Conservation (phyloP, 2,888 invertebrate species). For the Rotaria macrura region DNA sequence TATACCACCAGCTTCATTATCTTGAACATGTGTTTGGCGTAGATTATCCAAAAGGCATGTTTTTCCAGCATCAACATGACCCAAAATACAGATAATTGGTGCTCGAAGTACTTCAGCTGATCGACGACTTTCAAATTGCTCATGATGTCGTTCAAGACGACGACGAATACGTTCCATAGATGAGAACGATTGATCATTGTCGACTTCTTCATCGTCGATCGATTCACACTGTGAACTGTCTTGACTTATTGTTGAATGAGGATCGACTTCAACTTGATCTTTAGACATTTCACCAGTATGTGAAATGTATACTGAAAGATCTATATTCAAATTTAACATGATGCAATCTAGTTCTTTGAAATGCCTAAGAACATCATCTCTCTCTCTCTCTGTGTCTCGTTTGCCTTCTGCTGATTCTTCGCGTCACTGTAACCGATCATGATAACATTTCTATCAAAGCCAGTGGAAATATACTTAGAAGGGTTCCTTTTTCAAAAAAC, state of each 20-base stretch:
- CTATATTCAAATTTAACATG: too few species aligned
- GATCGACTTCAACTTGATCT: constrained; percentile 36
- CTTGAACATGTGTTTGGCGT: constrained; percentile 53
- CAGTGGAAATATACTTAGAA: too few species aligned
- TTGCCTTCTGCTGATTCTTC: too few species aligned
- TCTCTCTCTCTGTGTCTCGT: too few species aligned
- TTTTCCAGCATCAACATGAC: constrained; percentile 98
- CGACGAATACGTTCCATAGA: not conserved
- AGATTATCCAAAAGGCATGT: constrained; percentile 93
- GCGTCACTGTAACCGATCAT: too few species aligned
- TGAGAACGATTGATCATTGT: constrained; percentile 41
- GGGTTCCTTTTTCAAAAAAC: too few species aligned
- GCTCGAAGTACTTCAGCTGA: constrained; percentile 59
- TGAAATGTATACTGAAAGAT: too few species aligned
- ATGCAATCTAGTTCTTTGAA: too few species aligned
- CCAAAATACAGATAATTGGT: constrained; percentile 92
- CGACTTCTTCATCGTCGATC: not conserved
- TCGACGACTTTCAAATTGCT: not conserved
- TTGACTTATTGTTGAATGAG: constrained; percentile 62
- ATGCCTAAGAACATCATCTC: too few species aligned
- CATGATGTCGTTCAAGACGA: not conserved
- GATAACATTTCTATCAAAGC: too few species aligned
- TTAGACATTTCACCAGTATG: too few species aligned
- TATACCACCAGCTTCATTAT: constrained; percentile 86
- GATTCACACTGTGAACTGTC: not conserved